phyloP scores from a whole-genome alignment of 2,797 vertebrate species.

The Phrynocephalus forsythii region DNA sequence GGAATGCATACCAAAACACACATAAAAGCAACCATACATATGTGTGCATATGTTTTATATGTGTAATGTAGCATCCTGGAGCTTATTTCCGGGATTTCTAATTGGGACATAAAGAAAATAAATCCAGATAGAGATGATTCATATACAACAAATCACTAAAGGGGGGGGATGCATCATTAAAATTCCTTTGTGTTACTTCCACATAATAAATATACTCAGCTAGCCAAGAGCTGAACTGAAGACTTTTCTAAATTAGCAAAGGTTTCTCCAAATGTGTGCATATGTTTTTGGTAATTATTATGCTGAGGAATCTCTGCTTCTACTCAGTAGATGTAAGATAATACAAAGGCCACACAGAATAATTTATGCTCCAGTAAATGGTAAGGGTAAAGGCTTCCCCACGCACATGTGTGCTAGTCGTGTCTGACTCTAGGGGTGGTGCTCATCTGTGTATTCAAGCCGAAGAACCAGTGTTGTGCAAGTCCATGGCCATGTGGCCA shows the following conservation, averaged over 20 bases:
- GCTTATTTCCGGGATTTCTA: neutral
- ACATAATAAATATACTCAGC: slow-evolving; percentile 4
- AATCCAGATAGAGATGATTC: slow-evolving; percentile 50
- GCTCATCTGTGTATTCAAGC: too few species aligned
- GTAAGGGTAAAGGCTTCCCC: too few species aligned
- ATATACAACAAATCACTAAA: slow-evolving; percentile 40
- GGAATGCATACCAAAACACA: too few species aligned
- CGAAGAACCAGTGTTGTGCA: too few species aligned
- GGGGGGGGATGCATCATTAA: slow-evolving; percentile 18
- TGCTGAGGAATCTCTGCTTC: neutral
- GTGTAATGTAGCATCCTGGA: neutral
- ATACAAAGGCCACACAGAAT: neutral
- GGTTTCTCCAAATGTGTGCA: neutral
- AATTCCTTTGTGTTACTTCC: neutral
- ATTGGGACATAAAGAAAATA: neutral
- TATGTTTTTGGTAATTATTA: neutral
- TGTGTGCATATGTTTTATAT: too few species aligned
- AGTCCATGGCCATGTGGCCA: too few species aligned
- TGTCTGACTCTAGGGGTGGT: too few species aligned
- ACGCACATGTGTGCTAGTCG: too few species aligned
- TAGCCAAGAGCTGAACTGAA: slow-evolving; percentile 4
- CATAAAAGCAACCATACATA: too few species aligned
- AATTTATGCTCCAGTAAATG: neutral
- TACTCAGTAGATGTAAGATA: neutral
- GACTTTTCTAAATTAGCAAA: neutral